Conservation (phyloP, 2,888 invertebrate genomes). For the Dolichopus griseipennis region DNA sequence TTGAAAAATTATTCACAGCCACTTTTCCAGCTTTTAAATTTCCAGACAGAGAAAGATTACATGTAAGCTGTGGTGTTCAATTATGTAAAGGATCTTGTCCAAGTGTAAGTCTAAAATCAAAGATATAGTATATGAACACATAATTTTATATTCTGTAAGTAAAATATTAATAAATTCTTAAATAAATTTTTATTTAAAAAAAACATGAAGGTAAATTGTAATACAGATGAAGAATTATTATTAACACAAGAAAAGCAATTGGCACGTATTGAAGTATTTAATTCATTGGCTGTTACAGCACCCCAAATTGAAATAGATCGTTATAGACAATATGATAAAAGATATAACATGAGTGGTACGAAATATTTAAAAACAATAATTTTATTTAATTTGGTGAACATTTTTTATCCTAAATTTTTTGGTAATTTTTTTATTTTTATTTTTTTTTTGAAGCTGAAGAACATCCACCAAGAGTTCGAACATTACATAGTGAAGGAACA, state of each 20-base stretch:
- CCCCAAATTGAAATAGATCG: conserved; percentile 65
- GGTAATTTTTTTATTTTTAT: not conserved
- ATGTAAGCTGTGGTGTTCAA: conserved; percentile 67
- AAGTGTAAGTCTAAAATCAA: conserved; percentile 42
- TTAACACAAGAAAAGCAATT: conserved; percentile 38
- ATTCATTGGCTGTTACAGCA: conserved; percentile 69
- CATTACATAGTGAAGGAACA: conserved; percentile 36
- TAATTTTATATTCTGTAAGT: conserved; percentile 27
- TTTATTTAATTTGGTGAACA: not conserved
- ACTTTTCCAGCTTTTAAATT: conserved; percentile 76
- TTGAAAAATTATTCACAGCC: conserved; percentile 44
- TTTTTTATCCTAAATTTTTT: no score
- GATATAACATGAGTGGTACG: conserved; percentile 40
- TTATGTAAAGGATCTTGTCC: conserved; percentile 66
- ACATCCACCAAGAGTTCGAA: conserved; percentile 33
- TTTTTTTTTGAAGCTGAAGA: conserved; percentile 34
- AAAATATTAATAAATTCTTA: not conserved
- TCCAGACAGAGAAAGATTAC: conserved; percentile 67
- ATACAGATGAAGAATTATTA: conserved; percentile 33
- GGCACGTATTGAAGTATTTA: conserved; percentile 60
- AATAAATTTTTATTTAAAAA: conserved; percentile 11
- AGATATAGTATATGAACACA: not conserved
- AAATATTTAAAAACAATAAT: conserved; percentile 14
- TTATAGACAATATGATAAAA: conserved; percentile 33
- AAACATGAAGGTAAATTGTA: conserved; percentile 41